Conservation (phyloP, 64 coral and sea anemone genomes). For the Montipora foliosa region DNA sequence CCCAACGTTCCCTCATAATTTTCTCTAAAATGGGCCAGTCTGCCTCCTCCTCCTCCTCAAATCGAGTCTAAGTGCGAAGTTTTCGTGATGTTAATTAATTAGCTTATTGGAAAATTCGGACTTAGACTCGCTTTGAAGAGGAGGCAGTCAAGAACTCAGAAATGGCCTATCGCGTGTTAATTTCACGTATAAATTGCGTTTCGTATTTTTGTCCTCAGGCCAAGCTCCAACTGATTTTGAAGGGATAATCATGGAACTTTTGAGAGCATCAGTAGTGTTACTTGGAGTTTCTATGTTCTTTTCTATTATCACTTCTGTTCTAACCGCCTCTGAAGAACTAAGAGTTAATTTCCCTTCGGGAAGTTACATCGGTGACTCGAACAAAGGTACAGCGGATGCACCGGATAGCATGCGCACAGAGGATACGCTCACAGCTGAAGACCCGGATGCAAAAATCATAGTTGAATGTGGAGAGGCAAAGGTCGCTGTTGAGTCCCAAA, state of each 20-base stretch:
- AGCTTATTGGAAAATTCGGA: no score
- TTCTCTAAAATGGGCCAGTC: no score
- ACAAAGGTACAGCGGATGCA: conserved; percentile 35
- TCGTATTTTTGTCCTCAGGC: conserved; percentile 47
- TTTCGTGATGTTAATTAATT: no score
- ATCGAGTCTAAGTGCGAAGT: no score
- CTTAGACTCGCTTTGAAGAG: no score
- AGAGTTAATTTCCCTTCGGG: conserved; percentile 75
- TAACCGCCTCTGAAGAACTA: conserved; percentile 88
- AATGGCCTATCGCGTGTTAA: background rate
- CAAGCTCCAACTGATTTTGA: conserved; percentile 54
- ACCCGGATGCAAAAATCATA: conserved; percentile 41
- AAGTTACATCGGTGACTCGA: conserved; percentile 6
- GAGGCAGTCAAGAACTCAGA: no score
- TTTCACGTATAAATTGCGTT: background rate
- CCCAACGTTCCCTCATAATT: no score
- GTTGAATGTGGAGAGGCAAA: background rate
- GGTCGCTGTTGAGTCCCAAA: background rate
- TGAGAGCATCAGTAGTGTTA: conserved; percentile 76
- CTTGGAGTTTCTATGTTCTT: conserved; percentile 93
- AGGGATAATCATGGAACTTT: conserved; percentile 56
- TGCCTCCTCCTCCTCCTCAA: no score
- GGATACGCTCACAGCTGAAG: background rate
- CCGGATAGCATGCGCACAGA: conserved; percentile 1
- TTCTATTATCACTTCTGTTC: conserved; percentile 88